Evolutionary conservation across 2,888 invertebrate species (phyloP), one percentile per base, ranked within the genome.

Genomic region (Tolmerus cingulatus): DNA sequence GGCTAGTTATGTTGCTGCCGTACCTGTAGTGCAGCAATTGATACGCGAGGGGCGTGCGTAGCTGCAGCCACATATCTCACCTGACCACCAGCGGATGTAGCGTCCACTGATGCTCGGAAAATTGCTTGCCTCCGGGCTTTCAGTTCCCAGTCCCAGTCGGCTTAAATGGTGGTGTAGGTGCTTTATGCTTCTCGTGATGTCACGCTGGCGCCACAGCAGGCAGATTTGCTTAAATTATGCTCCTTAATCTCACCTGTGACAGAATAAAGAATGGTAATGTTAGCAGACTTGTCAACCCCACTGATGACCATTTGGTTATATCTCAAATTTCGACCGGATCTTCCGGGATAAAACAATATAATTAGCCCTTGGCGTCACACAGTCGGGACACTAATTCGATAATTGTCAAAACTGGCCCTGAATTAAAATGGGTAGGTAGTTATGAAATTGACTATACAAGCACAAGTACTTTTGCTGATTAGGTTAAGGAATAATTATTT

Each of bases 41-140:
- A 81, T 81, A 81, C 51, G 14, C 14, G 51, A 46, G 51, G 55
- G 30, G 81, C 55, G 81, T 81, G 81, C 34, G 81, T 81, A 27
- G 30, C 2, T 55, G 30, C 27, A 81, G 46, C 37, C 8, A 51
- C 81, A 81, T 34, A 51, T 37, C 55, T 81, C 81, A 81, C 55
- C 46, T 55, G 55, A 66, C 27, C 55, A 43, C 55, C 30, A 51
- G 34, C 81, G 81, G 81, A 81, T 81, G 81, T 51, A 55, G 16
- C 27, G 27, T 66, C 81, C 81, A 81, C 51, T 81, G 55, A 55
- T 46, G 55, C 81, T 81, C 43, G 81, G 81, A 81, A 81, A 81
- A 81, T 81, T 81, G 81, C n/a, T 81, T n/a, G 81, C 81, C 81
- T 81, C 81, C 81, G 55, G 81, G 34, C 55, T 81, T 55, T 30